phyloP scores from a whole-genome alignment of 2,113 vertebrate species.

The Etheostoma cragini region DNA sequence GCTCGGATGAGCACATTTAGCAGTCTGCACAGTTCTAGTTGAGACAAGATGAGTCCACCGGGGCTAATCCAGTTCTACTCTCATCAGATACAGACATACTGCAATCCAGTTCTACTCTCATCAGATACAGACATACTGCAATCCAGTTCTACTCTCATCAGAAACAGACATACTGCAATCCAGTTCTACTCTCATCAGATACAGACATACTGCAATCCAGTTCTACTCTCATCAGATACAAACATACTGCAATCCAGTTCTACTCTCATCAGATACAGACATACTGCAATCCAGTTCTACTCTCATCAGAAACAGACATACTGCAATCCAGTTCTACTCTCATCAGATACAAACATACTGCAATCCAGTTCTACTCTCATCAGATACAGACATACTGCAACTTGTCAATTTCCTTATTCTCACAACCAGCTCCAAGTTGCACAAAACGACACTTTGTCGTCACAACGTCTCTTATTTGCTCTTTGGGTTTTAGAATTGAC shows the following conservation, averaged over 20 bases:
- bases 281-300: constrained; percentile 5
- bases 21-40: neutral
- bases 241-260: neutral
- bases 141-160: too few species aligned
- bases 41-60: neutral
- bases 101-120: too few species aligned
- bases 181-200: too few species aligned
- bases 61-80: constrained; percentile 4
- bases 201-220: neutral
- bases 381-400: neutral
- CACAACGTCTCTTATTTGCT: neutral
- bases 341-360: too few species aligned
- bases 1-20: constrained; percentile 20
- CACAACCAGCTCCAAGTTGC: neutral
- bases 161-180: neutral
- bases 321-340: neutral
- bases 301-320: too few species aligned
- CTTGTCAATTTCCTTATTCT: neutral
- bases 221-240: constrained; percentile 8
- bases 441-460: neutral
- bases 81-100: neutral
- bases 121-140: neutral
- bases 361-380: constrained; percentile 5
- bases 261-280: too few species aligned
- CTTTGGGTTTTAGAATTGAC: neutral